Evolutionary conservation across 1,140 invertebrate genomes (phyloP).

Genomic region (Rhopalosiphum maidis): DNA sequence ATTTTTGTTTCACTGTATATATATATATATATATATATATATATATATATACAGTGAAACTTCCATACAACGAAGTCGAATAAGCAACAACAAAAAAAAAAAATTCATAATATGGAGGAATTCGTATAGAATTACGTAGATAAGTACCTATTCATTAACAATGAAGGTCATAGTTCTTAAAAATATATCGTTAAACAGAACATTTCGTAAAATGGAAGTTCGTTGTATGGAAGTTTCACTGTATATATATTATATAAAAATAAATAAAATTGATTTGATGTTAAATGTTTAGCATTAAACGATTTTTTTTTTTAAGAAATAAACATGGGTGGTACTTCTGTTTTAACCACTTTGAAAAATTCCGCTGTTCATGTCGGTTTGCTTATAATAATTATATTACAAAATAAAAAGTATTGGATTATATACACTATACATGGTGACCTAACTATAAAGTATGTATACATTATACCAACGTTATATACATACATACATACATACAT

Average conservation of each 20-base stretch:
- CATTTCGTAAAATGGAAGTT: no score
- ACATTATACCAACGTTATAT: background rate
- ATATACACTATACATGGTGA: background rate
- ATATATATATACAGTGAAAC: no score
- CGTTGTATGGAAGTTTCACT: no score
- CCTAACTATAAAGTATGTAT: background rate
- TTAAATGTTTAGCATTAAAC: background rate
- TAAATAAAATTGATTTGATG: background rate
- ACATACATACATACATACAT: background rate
- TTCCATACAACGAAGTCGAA: no score
- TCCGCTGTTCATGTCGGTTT: background rate
- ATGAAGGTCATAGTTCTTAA: no score
- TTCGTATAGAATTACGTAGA: no score
- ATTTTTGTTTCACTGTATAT: no score
- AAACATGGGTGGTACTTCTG: background rate
- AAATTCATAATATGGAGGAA: no score
- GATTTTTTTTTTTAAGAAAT: background rate
- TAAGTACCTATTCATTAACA: no score
- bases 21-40: no score
- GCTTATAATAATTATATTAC: background rate
- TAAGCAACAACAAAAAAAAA: no score
- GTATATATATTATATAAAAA: background rate
- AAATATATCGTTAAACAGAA: no score
- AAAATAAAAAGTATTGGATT: background rate
- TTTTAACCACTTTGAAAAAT: background rate